Base-by-base conservation (phyloP, 2,113 vertebrate species). In the Lanius ludovicianus region DNA sequence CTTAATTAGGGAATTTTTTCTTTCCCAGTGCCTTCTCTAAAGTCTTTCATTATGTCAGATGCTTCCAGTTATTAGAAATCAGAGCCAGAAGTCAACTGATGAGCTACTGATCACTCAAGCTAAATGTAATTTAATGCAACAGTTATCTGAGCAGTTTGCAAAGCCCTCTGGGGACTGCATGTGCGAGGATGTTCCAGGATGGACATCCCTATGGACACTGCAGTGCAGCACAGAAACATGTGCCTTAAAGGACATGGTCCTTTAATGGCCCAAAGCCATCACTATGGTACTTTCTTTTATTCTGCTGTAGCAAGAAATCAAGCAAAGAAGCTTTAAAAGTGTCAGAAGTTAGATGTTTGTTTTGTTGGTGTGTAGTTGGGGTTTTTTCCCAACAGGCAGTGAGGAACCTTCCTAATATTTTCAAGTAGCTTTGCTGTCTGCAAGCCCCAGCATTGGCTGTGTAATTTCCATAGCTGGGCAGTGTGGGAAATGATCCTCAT, bases 1-100 rank as follows among this genome's bases (percentile, higher is more conserved):
- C 64, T 90, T 93, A 92, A 92, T 93, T 94, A 93, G 68, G 3
- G 0, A 41, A 68, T 80, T 91, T 94, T 85, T 95, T 90, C 71
- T 87, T 95, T 89, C 46, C 49, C 35, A 42, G 11, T 87, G 83
- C 86, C 33, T 91, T 82, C 78, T 90, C 57, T 65, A 71, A 90
- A 57, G 88, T 31, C 47, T 93, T 88, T 69, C 39, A 4, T 87
- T 56, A 74, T 60, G 67, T 86, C 80, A 92, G 84, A 93, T 95
- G 81, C 80, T 96, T 92, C 37, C 39, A 67, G 76, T 68, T 89
- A 84, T n/a, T 89, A 44, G 78, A 89, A 91, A 70, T 83, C 62
- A 35, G 77, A 92, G 85, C 74, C 79, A 95, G 70, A 95, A 73
- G 77, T 84, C 89, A 90, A 81, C n/a, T 21, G 65, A 76, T 68